These are phyloP conservation scores for Anguilla obscura DNA, from an alignment of 2,797 vertebrate species.

Conservation along the genomic window DNA sequence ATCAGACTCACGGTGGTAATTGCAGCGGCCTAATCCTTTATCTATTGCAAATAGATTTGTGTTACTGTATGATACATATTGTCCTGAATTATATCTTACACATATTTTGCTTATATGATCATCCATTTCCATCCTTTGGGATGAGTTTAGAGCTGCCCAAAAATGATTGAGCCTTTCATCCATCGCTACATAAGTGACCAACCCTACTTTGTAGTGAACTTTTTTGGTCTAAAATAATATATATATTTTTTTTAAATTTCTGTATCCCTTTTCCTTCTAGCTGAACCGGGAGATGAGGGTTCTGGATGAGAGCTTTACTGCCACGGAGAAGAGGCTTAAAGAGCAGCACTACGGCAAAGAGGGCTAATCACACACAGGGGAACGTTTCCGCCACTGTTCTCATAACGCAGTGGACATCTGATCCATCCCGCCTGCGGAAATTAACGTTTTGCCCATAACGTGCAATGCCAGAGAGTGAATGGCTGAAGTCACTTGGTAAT, in stretches of 20 bases:
- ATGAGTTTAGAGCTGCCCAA: background rate
- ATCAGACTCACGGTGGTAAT: background rate
- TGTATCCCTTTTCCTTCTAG: conserved; percentile 46
- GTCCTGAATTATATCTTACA: background rate
- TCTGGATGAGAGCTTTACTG: conserved; percentile 50
- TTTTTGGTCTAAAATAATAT: background rate
- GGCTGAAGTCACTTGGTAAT: background rate
- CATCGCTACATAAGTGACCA: background rate
- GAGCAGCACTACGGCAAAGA: background rate
- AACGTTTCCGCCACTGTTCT: background rate
- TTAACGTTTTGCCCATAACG: background rate
- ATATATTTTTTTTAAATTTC: background rate
- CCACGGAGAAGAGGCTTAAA: conserved; percentile 49
- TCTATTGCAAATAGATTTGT: background rate
- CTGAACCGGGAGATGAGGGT: conserved; percentile 53
- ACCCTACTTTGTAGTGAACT: background rate
- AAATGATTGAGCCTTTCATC: background rate
- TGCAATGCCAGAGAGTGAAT: background rate
- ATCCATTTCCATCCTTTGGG: background rate
- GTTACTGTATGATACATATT: background rate
- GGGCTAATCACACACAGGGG: background rate
- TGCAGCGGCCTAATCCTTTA: background rate
- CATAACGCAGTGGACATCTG: background rate
- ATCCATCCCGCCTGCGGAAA: background rate
- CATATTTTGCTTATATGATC: background rate